Evolutionary conservation across 2,888 invertebrate genomes (phyloP), one percentile per base, ranked within the genome.

Genomic region (Aphodius granarius): DNA sequence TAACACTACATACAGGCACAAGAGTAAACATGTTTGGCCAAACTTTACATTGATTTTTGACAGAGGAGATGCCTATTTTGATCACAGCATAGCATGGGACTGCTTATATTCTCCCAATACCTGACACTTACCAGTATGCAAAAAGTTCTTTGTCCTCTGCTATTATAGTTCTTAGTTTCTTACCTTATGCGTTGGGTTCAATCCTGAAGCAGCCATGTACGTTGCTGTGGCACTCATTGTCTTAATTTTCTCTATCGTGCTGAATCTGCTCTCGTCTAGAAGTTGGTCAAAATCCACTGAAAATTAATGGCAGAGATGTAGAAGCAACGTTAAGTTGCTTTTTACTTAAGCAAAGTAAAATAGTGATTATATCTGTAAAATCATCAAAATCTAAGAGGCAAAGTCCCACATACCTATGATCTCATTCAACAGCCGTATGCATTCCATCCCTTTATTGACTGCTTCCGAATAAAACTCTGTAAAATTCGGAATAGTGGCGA

Each of bases 401-500:
- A n/a, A n/a, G n/a, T 43, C 43, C 43, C 6, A 43, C 83, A 91
- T 91, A 93, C 97, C 97, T 84, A 99, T 98, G 83, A 99, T 99
- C 89, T 99, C 99, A 89, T 99, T 99, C 76, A 99, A 91, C 80
- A 99, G 91, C 75, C 99, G 90, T 85, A 99, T 97, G 88, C 99
- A 99, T 86, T 99, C 99, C 84, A 98, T 95, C 17, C 98, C 99
- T 86, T 98, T 97, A 89, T 98, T 97, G 66, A 95, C 95, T 85
- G 96, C 96, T 87, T 99, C 99, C 0, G 97, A 97, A 89, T 99
- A 99, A 88, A 99, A 99, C 87, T 98, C 97, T 79, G 97, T 95
- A 87, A 98, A 99, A 89, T 98, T 98, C 2, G 98, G 96, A 81
- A 99, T 98, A 74, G 97, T 97, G 6, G 98, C 98, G 88, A 99